Conservation (phyloP, 2,797 vertebrate genomes). For the Emys orbicularis region DNA sequence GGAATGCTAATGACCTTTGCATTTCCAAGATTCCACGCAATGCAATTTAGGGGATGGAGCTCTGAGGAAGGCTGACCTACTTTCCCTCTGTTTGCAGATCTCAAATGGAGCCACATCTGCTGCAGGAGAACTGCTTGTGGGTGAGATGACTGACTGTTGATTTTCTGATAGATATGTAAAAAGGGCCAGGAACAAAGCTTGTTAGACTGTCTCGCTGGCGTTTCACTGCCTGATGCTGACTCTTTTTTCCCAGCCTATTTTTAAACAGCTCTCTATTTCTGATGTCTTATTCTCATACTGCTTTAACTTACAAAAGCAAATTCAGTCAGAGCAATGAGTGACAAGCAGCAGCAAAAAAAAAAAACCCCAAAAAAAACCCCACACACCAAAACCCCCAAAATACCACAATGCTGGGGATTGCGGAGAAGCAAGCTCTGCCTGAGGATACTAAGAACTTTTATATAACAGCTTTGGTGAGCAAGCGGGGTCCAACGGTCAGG, state of each 20-base stretch:
- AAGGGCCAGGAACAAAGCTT: neutral
- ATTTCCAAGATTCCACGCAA: rapidly evolving
- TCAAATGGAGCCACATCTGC: neutral
- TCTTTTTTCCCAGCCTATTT: neutral
- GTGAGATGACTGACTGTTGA: neutral
- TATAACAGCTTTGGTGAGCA: neutral
- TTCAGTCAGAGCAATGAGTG: rapidly evolving
- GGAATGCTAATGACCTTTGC: neutral
- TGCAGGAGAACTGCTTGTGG: neutral
- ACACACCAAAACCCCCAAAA: rapidly evolving
- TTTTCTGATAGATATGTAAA: neutral
- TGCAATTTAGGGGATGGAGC: neutral
- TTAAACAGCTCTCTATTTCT: neutral
- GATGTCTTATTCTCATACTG: rapidly evolving
- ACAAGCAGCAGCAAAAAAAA: neutral
- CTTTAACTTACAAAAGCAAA: neutral
- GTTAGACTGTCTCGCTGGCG: rapidly evolving
- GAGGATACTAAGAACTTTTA: neutral
- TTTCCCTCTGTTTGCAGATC: neutral
- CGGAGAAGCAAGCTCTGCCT: neutral
- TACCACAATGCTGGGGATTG: neutral
- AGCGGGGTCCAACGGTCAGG: neutral
- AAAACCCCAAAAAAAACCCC: rapidly evolving
- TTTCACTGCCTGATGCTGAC: neutral
- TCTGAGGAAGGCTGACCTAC: neutral